Conservation (phyloP, 2,113 vertebrate genomes). For the Hemicordylus capensis region DNA sequence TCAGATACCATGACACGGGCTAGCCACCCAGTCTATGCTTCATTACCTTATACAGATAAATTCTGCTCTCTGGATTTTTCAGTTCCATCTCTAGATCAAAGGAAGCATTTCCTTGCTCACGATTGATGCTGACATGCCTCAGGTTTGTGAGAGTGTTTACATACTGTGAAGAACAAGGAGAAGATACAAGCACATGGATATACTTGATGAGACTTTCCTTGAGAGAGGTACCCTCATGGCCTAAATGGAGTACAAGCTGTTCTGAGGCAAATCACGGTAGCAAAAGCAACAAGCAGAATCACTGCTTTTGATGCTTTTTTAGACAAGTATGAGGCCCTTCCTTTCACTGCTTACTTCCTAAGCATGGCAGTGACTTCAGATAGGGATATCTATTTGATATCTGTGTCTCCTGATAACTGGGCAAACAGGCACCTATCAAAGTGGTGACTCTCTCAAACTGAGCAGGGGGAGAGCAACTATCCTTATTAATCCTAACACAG, state of each 20-base stretch:
- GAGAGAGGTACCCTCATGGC: background rate
- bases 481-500: too few relatives aligned
- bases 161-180: slow-evolving; percentile 70
- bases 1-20: background rate
- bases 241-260: background rate
- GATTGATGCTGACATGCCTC: slow-evolving; percentile 79
- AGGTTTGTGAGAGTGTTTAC: slow-evolving; percentile 77
- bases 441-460: too few relatives aligned
- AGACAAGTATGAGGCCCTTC: background rate
- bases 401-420: too few relatives aligned
- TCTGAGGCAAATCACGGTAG: background rate
- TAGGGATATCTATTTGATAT: background rate
- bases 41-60: slow-evolving; percentile 90
- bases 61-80: slow-evolving; percentile 76
- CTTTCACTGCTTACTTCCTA: background rate
- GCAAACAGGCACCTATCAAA: too few relatives aligned
- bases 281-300: background rate
- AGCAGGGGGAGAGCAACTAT: too few relatives aligned
- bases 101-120: slow-evolving; percentile 72
- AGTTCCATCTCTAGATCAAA: slow-evolving; percentile 89
- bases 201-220: background rate
- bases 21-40: background rate
- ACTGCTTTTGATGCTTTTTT: background rate
- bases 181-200: background rate
- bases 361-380: background rate